phyloP scores from a whole-genome alignment of 2,888 invertebrate genomes.

The Acrobasis repandana region DNA sequence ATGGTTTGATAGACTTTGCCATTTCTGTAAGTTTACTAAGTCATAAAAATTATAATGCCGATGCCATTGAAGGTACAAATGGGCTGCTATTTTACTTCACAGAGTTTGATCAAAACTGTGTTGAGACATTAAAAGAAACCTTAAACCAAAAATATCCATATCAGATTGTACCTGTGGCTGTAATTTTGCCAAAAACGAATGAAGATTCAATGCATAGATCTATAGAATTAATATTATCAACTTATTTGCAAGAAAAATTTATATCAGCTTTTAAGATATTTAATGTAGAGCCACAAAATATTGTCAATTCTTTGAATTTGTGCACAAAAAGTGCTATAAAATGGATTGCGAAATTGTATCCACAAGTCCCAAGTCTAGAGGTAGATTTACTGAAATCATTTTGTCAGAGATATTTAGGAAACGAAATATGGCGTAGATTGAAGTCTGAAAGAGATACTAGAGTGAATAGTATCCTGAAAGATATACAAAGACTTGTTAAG shows the following conservation, averaged over 20 bases:
- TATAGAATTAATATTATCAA: conserved; percentile 49
- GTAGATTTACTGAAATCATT: conserved; percentile 82
- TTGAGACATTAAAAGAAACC: conserved; percentile 52
- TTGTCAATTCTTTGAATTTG: conserved; percentile 52
- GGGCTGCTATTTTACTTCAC: conserved; percentile 65
- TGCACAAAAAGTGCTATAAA: conserved; percentile 66
- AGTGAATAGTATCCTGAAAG: conserved; percentile 71
- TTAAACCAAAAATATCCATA: conserved; percentile 65
- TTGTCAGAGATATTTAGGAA: conserved; percentile 81
- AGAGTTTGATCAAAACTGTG: conserved; percentile 51
- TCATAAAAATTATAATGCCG: conserved; percentile 44
- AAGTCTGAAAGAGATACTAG: conserved; percentile 59
- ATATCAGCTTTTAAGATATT: conserved; percentile 68
- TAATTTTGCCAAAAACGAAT: conserved; percentile 56
- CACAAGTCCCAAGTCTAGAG: conserved; percentile 78
- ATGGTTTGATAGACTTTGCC: conserved; percentile 73
- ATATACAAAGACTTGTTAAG: conserved; percentile 82
- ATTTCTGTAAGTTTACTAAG: conserved; percentile 67
- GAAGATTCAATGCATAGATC: conserved; percentile 37
- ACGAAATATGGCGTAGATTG: conserved; percentile 85
- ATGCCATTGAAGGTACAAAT: conserved; percentile 73
- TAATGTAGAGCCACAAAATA: conserved; percentile 51
- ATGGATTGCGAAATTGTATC: conserved; percentile 78
- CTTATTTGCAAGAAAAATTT: conserved; percentile 49
- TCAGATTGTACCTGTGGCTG: conserved; percentile 67